These are phyloP conservation scores for Ophion ventricosus DNA, from an alignment of 2,888 invertebrate genomes.

Conservation along the genomic window DNA sequence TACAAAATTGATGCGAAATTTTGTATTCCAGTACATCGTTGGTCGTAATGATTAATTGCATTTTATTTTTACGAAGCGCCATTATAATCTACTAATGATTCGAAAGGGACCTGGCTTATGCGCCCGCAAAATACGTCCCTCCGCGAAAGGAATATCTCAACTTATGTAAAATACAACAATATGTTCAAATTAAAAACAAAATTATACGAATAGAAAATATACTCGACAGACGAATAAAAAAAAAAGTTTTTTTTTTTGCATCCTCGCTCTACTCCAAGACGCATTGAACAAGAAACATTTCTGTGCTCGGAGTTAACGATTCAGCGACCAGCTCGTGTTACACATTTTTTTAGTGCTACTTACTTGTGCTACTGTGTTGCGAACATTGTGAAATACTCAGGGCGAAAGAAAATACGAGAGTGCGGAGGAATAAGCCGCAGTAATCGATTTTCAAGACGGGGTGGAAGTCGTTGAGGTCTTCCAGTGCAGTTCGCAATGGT, in stretches of 20 bases:
- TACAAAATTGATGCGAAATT: too few relatives aligned
- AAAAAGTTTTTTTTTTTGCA: background rate
- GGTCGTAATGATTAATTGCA: too few relatives aligned
- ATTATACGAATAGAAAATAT: background rate
- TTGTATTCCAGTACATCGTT: too few relatives aligned
- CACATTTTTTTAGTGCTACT: conserved; percentile 30
- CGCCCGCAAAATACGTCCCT: too few relatives aligned
- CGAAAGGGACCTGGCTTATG: too few relatives aligned
- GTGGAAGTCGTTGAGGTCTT: conserved; percentile 62
- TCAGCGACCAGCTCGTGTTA: background rate
- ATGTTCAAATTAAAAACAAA: background rate
- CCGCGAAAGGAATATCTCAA: background rate
- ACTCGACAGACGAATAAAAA: background rate
- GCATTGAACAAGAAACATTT: background rate
- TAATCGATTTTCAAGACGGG: conserved; percentile 65
- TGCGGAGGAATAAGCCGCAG: conserved; percentile 28
- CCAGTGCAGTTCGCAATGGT: conserved; percentile 43
- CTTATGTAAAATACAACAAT: background rate
- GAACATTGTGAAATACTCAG: conserved; percentile 41
- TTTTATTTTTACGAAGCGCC: too few relatives aligned
- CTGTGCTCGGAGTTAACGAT: background rate
- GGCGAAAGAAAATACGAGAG: conserved; percentile 48
- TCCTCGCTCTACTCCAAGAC: background rate
- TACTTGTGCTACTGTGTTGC: conserved; percentile 11
- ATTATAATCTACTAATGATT: too few relatives aligned